Evolutionary conservation across 2,888 invertebrate genomes (phyloP), one percentile per base, ranked within the genome.

Genomic region (Orthonevra nobilis): DNA sequence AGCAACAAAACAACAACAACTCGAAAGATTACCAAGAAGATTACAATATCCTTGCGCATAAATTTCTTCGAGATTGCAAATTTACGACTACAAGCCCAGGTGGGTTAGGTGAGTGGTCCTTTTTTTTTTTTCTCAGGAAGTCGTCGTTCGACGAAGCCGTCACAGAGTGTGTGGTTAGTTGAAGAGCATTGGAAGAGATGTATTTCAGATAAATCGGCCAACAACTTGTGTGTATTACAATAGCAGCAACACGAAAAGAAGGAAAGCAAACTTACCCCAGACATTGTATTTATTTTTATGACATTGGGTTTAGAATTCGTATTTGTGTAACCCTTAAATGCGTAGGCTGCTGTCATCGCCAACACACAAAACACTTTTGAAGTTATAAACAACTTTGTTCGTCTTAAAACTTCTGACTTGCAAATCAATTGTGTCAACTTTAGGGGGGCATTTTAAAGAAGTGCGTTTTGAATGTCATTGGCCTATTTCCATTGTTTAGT

Each of bases 31-130:
- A 9, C 36, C 30, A 38, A 15, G 12, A 32, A 38, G 63, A 64
- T 72, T 56, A 30, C n/a, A n/a, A n/a, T 63, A 56, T 72, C 54
- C 64, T 54, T 64, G 46, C 10, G 30, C 63, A 72, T 72, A 72
- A 54, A 72, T 56, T 63, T 63, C 34, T 72, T 48, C 54, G 40
- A n/a, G n/a, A 72, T 64, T 56, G 63, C 48, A 48, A 63, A 61
- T 64, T 72, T 72, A 56, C 70, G 63, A 46, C 46, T 19, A 26
- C 38, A 20, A 54, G 26, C 6, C 54, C 38, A 70, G 63, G 63
- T 66, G 66, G 54, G 44, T 56, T 36, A 28, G 14, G 54, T 61
- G 70, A 54, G 46, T 63, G 54, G 54, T 70, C 52, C 61, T 63
- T 54, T 69, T 70, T 52, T 52, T 61, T 63, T 54, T 69, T 70